phyloP scores from a whole-genome alignment of 2,113 vertebrate genomes.

The Hystrix cristata region DNA sequence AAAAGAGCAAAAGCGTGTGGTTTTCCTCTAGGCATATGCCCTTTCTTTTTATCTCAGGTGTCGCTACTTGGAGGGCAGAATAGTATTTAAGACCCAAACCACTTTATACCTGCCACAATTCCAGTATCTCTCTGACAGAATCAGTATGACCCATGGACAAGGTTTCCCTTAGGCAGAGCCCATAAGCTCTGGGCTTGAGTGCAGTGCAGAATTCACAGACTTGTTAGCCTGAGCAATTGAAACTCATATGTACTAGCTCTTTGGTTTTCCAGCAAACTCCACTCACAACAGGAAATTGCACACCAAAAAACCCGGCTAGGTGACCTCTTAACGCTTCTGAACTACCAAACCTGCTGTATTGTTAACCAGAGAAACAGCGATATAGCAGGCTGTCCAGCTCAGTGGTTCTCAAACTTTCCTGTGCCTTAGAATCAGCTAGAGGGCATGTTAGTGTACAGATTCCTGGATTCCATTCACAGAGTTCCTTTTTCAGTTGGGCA shows the following conservation, averaged over 20 bases:
- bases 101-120: constrained; percentile 34
- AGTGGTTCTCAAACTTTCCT: constrained; percentile 8
- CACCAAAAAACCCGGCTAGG: constrained; percentile 2
- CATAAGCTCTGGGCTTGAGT: not conserved
- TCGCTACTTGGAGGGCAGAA: not conserved
- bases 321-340: constrained; percentile 9
- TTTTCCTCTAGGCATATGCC: not conserved
- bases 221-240: not conserved
- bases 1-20: not conserved
- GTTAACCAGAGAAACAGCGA: constrained; percentile 46
- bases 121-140: not conserved
- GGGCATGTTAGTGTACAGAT: not conserved
- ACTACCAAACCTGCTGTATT: not conserved
- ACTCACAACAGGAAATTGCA: not conserved
- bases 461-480: not conserved
- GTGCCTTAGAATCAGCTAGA: not conserved
- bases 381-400: not conserved
- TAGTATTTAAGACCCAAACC: not conserved
- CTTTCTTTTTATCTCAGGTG: not conserved
- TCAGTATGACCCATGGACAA: not conserved
- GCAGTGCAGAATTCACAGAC: not conserved
- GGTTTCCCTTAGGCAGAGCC: not conserved
- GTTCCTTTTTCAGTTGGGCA: not conserved
- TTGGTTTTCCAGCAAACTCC: constrained; percentile 36
- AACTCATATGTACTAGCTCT: not conserved